A percentile compares a stretch with the other conserved stretches of the same genome.
Conservation (phyloP, 2,797 vertebrate genomes). For the Rhincodon typus region DNA sequence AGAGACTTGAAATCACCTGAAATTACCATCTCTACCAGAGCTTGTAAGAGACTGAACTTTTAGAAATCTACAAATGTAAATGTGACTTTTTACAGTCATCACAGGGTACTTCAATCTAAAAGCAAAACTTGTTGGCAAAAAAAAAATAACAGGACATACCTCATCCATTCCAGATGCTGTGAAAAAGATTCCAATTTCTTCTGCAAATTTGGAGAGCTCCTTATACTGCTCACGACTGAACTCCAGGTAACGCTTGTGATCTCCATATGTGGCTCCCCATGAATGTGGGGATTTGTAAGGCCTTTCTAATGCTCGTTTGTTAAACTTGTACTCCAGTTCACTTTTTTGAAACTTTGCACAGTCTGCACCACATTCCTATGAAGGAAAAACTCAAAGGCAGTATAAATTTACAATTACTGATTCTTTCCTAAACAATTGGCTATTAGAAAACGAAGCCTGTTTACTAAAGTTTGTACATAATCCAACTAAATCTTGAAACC, state of each 20-base stretch:
- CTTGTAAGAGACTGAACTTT: background rate
- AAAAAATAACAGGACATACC: constrained; percentile 54
- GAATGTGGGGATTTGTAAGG: constrained; percentile 63
- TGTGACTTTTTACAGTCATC: background rate
- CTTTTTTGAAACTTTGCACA: constrained; percentile 96
- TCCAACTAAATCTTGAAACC: background rate
- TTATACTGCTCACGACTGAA: constrained; percentile 84
- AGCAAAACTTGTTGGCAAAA: background rate
- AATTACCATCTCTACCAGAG: background rate
- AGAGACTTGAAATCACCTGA: background rate
- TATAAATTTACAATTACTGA: background rate
- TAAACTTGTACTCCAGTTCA: constrained; percentile 74
- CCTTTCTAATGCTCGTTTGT: constrained; percentile 61
- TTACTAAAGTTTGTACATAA: too few species aligned
- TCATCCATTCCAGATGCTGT: constrained; percentile 97
- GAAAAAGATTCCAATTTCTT: constrained; percentile 86
- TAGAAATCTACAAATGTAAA: background rate
- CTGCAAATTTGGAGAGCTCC: constrained; percentile 78
- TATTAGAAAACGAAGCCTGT: too few species aligned
- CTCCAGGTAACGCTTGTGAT: constrained; percentile 87
- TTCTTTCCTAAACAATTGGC: background rate
- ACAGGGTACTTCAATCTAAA: background rate
- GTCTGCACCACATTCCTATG: constrained; percentile 80
- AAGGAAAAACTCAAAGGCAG: constrained; percentile 34
- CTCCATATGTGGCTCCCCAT: constrained; percentile 82